Conservation (phyloP, 1,140 invertebrate genomes). For the Branchinecta lindahli region DNA sequence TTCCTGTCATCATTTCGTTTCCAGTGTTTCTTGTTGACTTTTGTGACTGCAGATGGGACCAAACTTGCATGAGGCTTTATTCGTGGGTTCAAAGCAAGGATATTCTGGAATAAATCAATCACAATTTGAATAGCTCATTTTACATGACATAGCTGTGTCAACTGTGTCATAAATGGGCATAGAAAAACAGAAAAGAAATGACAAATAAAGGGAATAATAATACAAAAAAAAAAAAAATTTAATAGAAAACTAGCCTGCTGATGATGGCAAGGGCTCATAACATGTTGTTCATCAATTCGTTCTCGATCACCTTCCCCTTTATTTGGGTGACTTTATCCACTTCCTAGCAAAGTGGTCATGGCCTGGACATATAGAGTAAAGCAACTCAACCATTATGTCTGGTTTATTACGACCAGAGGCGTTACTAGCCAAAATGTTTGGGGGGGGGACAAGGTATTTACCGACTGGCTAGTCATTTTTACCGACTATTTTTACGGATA, state of each 20-base stretch:
- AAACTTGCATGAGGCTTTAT: slow-evolving; percentile 53
- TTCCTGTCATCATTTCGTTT: slow-evolving; percentile 77
- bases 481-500: too few relatives aligned
- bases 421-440: too few relatives aligned
- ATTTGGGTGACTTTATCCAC: too few relatives aligned
- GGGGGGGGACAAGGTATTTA: too few relatives aligned
- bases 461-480: too few relatives aligned
- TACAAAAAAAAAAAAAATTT: not conserved
- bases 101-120: slow-evolving; percentile 43
- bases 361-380: too few relatives aligned
- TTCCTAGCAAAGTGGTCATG: too few relatives aligned
- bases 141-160: not conserved
- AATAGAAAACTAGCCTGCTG: not conserved
- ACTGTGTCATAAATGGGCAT: not conserved
- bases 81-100: slow-evolving; percentile 69
- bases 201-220: not conserved
- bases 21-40: slow-evolving; percentile 80
- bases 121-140: not conserved
- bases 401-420: too few relatives aligned
- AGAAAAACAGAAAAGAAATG: not conserved
- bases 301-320: too few relatives aligned
- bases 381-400: too few relatives aligned
- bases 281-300: not conserved
- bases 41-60: slow-evolving; percentile 63
- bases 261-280: not conserved